Conservation (phyloP, 2,797 vertebrate genomes). For the Botia kubotai region DNA sequence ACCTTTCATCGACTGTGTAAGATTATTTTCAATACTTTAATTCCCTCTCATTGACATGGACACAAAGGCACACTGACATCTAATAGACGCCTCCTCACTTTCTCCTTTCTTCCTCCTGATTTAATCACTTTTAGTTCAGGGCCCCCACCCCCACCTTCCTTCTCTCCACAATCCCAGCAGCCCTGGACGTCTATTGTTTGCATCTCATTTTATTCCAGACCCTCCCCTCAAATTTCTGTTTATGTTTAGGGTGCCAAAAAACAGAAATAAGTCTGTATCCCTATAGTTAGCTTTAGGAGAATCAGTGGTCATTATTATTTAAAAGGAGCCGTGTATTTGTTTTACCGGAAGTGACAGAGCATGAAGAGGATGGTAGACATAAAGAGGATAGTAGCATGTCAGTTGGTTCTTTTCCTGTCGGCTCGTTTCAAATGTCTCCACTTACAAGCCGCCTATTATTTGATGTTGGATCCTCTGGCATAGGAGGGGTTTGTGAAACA, state of each 20-base stretch:
- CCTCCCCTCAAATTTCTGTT: conserved; percentile 78
- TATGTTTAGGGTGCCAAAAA: conserved; percentile 60
- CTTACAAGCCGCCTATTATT: conserved; percentile 68
- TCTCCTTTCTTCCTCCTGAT: conserved; percentile 67
- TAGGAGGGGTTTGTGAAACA: conserved; percentile 60
- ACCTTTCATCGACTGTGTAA: conserved; percentile 76
- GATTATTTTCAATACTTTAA: conserved; percentile 91
- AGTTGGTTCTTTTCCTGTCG: conserved; percentile 63
- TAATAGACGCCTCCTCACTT: conserved; percentile 78
- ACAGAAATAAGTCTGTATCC: conserved; percentile 59
- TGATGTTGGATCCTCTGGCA: conserved; percentile 54
- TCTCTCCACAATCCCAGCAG: conserved; percentile 19
- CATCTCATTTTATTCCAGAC: conserved; percentile 70
- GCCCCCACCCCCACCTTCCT: conserved; percentile 55
- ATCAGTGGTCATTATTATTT: conserved; percentile 24
- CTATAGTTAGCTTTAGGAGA: conserved; percentile 56
- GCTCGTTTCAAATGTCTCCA: conserved; percentile 68
- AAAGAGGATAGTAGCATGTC: conserved; percentile 35
- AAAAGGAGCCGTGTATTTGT: not conserved
- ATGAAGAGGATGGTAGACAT: conserved; percentile 7
- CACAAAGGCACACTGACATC: conserved; percentile 87
- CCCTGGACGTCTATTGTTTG: conserved; percentile 51
- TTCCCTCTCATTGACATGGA: conserved; percentile 89
- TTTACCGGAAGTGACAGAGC: not conserved
- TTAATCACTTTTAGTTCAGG: conserved; percentile 59